Conservation (phyloP, 1,140 invertebrate genomes). For the Metopolophium dirhodum region DNA sequence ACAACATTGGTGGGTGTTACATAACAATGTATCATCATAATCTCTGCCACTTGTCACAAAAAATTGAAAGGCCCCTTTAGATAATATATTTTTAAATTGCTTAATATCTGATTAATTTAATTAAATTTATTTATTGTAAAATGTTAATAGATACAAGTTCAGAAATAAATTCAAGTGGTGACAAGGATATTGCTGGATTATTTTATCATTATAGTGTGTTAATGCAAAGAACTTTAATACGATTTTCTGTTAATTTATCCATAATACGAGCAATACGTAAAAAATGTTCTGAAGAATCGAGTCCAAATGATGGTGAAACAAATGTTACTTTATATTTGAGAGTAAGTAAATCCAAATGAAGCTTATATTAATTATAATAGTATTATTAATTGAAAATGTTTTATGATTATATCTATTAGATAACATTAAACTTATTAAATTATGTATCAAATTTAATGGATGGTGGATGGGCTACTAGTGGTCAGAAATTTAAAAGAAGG, state of each 20-base stretch:
- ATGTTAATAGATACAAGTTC: constrained; percentile 42
- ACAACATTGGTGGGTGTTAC: background rate
- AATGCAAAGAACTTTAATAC: constrained; percentile 41
- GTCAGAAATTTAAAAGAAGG: constrained; percentile 50
- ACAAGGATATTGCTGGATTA: constrained; percentile 51
- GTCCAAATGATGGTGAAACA: constrained; percentile 53
- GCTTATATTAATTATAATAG: background rate
- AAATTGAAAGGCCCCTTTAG: background rate
- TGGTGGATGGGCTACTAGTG: constrained; percentile 50
- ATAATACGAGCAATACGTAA: constrained; percentile 44
- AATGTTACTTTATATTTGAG: constrained; percentile 52
- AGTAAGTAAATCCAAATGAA: background rate
- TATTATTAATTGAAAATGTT: background rate
- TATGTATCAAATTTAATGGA: constrained; percentile 54
- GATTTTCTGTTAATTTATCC: constrained; percentile 52
- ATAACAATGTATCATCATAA: background rate
- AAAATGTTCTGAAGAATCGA: constrained; percentile 51
- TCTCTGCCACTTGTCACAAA: background rate
- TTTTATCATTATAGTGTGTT: constrained; percentile 54
- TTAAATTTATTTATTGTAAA: background rate
- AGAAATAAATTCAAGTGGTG: constrained; percentile 53
- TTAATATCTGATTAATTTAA: background rate
- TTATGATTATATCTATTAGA: constrained; percentile 26
- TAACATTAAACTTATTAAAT: constrained; percentile 52
- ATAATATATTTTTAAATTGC: background rate